Percentiles rank a stretch among this genome's conserved stretches.
These are phyloP conservation scores for Drosophila lacicola DNA, from an alignment of 2,888 invertebrate species.

Conservation along the genomic window DNA sequence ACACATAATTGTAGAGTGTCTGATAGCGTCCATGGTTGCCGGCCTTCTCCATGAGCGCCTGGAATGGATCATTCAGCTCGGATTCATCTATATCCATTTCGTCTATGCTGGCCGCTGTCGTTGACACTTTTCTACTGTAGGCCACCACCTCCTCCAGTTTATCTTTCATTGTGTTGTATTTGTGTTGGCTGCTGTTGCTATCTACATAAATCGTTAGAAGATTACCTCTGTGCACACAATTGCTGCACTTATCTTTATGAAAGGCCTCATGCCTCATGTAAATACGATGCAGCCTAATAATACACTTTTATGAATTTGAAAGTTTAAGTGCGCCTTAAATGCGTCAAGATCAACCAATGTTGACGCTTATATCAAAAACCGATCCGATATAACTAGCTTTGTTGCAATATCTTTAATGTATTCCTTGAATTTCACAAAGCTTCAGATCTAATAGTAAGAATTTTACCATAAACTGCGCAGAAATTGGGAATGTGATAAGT, in stretches of 20 bases:
- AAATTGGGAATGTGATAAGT: background rate
- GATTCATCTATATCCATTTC: constrained; percentile 65
- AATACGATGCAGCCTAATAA: background rate
- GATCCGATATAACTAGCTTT: background rate
- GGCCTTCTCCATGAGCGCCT: constrained; percentile 86
- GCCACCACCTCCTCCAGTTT: constrained; percentile 44
- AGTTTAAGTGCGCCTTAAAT: constrained; percentile 4
- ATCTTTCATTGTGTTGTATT: constrained; percentile 54
- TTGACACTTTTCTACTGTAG: constrained; percentile 56
- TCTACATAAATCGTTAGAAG: constrained; percentile 9
- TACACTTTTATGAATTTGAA: background rate
- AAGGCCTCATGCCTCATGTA: background rate
- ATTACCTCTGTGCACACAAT: constrained; percentile 25
- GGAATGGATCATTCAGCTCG: constrained; percentile 85
- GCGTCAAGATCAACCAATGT: constrained; percentile 17
- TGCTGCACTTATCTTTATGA: constrained; percentile 44
- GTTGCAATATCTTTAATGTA: constrained; percentile 3
- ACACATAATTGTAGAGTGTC: constrained; percentile 85
- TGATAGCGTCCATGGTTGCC: constrained; percentile 87
- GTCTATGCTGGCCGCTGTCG: constrained; percentile 31
- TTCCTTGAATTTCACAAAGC: background rate
- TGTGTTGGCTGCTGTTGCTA: constrained; percentile 16
- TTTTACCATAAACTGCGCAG: background rate
- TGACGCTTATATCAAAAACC: too few relatives aligned
- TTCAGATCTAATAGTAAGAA: background rate